phyloP scores from a whole-genome alignment of 2,113 vertebrate genomes.

The Calidris pugnax region DNA sequence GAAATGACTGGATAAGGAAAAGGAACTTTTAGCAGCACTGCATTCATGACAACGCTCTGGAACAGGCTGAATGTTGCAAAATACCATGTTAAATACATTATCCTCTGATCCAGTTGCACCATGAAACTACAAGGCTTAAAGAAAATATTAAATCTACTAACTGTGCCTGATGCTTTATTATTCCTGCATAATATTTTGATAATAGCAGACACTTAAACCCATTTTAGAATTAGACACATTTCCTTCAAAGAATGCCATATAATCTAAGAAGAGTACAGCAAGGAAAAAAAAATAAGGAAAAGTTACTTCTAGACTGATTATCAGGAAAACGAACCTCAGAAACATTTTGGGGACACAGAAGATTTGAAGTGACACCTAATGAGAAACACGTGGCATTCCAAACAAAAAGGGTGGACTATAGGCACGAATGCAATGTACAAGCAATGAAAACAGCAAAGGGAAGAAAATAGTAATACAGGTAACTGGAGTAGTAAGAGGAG shows the following conservation, averaged over 20 bases:
- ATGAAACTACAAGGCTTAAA: background rate
- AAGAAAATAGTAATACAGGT: background rate
- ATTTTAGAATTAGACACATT: background rate
- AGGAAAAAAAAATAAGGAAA: background rate
- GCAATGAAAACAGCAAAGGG: background rate
- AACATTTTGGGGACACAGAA: background rate
- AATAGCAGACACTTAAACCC: background rate
- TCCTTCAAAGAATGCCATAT: background rate
- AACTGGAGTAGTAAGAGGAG: background rate
- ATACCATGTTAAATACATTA: background rate
- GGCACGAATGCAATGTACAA: fast-evolving
- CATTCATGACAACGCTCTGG: background rate
- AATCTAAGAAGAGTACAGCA: background rate
- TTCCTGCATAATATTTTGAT: background rate
- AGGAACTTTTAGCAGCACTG: background rate
- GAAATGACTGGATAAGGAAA: background rate
- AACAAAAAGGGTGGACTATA: background rate
- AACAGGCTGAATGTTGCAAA: background rate
- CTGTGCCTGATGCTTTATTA: background rate
- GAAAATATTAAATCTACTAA: background rate
- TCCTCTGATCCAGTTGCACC: background rate
- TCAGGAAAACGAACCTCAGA: background rate
- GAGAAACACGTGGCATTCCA: background rate
- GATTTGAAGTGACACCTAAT: background rate
- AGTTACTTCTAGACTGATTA: background rate